These are phyloP conservation scores for Trichopria drosophilae DNA, from an alignment of 2,888 invertebrate species.

Conservation along the genomic window DNA sequence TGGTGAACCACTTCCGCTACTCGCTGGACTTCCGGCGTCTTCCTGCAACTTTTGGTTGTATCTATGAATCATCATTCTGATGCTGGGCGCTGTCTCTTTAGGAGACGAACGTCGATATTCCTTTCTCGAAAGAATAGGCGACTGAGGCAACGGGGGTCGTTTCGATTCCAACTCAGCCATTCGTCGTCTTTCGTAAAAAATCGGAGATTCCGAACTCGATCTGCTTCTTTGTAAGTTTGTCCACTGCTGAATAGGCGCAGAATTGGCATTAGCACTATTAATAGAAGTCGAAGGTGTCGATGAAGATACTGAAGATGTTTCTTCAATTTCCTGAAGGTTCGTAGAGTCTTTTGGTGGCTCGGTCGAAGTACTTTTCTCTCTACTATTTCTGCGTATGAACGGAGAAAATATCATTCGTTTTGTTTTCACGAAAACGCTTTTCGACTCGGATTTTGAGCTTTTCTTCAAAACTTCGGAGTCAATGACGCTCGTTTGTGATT, in stretches of 20 bases:
- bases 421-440: slow-evolving; percentile 77
- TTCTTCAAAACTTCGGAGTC: slow-evolving; percentile 29
- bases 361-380: slow-evolving; percentile 8
- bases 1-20: slow-evolving; percentile 69
- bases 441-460: slow-evolving; percentile 42
- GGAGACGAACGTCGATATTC: slow-evolving; percentile 57
- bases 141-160: slow-evolving; percentile 65
- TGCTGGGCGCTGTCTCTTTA: slow-evolving; percentile 72
- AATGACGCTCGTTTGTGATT: slow-evolving; percentile 20
- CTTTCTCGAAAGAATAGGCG: slow-evolving; percentile 61
- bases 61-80: slow-evolving; percentile 71
- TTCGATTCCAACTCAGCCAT: slow-evolving; percentile 24
- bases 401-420: slow-evolving; percentile 80
- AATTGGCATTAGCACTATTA: background rate
- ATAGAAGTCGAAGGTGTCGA: background rate
- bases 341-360: slow-evolving; percentile 6
- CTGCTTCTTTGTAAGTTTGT: slow-evolving; percentile 28
- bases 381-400: slow-evolving; percentile 62
- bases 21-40: slow-evolving; percentile 39
- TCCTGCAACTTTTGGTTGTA: slow-evolving; percentile 61
- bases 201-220: slow-evolving; percentile 37
- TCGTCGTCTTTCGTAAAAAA: slow-evolving; percentile 1
- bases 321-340: background rate
- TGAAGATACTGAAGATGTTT: background rate
- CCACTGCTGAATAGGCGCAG: no score